A percentile compares a stretch with the other conserved stretches of the same genome.
These are phyloP conservation scores for Cyprinodon diabolis DNA, from an alignment of 2,797 vertebrate genomes.

Conservation along the genomic window DNA sequence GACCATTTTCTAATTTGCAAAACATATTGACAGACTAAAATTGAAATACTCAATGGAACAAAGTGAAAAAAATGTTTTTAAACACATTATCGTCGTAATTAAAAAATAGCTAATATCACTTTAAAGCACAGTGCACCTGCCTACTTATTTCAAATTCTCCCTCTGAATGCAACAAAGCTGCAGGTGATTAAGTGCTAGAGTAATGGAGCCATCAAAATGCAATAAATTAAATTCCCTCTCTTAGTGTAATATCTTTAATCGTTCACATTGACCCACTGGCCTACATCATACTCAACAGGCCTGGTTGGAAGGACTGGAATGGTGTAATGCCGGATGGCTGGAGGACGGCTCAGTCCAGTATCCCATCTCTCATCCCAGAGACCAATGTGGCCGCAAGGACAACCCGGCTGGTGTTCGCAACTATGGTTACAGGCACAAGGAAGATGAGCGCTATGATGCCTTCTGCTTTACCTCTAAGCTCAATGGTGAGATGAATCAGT, in stretches of 20 bases:
- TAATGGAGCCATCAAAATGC: slow-evolving; percentile 34
- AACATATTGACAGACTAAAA: background rate
- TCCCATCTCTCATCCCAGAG: slow-evolving; percentile 89
- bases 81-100: background rate
- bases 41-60: background rate
- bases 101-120: background rate
- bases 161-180: slow-evolving; percentile 19
- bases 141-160: slow-evolving; percentile 17
- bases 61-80: background rate
- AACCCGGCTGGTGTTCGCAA: slow-evolving; percentile 88
- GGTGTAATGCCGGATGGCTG: slow-evolving; percentile 97
- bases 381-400: slow-evolving; percentile 88
- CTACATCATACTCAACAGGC: slow-evolving; percentile 72
- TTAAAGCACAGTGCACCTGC: background rate
- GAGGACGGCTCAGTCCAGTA: slow-evolving; percentile 95
- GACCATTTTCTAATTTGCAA: background rate
- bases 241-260: slow-evolving; percentile 42
- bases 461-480: slow-evolving; percentile 98
- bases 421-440: slow-evolving; percentile 96
- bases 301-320: slow-evolving; percentile 93
- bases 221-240: slow-evolving; percentile 30
- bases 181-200: slow-evolving; percentile 22
- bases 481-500: slow-evolving; percentile 80
- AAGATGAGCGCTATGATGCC: slow-evolving; percentile 90
- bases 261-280: slow-evolving; percentile 22